Evolutionary conservation across 2,888 invertebrate genomes (phyloP).

Genomic region (Noctua janthe): DNA sequence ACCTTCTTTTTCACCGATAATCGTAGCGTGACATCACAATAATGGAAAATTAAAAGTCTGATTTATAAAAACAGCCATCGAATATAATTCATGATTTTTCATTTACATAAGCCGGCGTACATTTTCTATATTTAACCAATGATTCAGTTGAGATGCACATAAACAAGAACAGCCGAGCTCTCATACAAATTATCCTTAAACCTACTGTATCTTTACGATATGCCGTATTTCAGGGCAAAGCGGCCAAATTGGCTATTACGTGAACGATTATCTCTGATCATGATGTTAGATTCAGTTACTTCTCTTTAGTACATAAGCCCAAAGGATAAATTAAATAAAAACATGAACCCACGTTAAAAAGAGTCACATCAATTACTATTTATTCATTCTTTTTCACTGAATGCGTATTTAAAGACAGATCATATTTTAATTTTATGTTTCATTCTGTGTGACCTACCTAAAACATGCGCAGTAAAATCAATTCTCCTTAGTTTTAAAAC

Average conservation of each 20-base stretch:
- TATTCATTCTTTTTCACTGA: background rate
- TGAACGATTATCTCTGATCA: conserved; percentile 53
- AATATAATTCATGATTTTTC: background rate
- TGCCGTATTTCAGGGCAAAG: background rate
- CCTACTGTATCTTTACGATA: conserved; percentile 23
- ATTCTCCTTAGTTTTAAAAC: background rate
- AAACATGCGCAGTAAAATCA: background rate
- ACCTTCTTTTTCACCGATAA: background rate
- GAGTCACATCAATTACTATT: background rate
- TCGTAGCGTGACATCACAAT: background rate
- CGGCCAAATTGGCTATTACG: conserved; percentile 56
- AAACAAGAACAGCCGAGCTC: background rate
- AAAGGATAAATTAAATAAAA: background rate
- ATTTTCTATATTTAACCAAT: background rate
- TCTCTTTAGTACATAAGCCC: conserved; percentile 15
- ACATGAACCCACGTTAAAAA: background rate
- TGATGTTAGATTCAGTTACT: conserved; percentile 37
- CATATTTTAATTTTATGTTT: too few relatives aligned
- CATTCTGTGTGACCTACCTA: too few relatives aligned
- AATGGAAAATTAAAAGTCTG: background rate
- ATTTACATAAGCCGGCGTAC: background rate
- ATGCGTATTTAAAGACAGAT: too few relatives aligned
- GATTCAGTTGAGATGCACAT: background rate
- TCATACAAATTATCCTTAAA: background rate
- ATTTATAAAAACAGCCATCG: background rate